These are phyloP conservation scores for Percina caprodes DNA, from an alignment of 2,113 vertebrate genomes.

Conservation along the genomic window DNA sequence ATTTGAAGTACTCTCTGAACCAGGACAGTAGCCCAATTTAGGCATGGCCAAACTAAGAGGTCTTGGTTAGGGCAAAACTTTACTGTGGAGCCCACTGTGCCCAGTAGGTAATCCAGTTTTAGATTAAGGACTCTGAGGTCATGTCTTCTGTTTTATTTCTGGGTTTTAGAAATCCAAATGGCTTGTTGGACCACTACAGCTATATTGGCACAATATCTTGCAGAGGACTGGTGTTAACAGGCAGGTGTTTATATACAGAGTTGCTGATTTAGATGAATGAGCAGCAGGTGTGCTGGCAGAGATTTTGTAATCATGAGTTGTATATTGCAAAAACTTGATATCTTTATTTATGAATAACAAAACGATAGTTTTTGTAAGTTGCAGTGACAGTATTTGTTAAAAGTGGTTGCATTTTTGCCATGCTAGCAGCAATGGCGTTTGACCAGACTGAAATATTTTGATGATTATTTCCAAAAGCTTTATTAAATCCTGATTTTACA, in stretches of 20 bases:
- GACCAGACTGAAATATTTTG: background rate
- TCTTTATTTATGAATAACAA: background rate
- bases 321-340: background rate
- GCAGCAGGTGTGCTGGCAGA: slow-evolving; percentile 4
- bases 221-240: background rate
- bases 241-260: background rate
- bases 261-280: background rate
- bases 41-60: background rate
- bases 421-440: background rate
- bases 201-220: background rate
- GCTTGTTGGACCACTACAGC: background rate
- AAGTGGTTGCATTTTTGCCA: background rate
- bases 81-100: background rate
- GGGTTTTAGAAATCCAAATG: slow-evolving; percentile 7
- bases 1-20: background rate
- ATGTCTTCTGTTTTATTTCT: background rate
- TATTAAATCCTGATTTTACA: background rate
- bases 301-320: background rate
- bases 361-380: background rate
- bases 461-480: background rate
- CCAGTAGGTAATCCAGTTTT: background rate
- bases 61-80: background rate
- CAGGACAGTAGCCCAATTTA: background rate
- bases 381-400: background rate
- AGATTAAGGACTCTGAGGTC: background rate